Evolutionary conservation across 2,797 vertebrate genomes (phyloP).

Genomic region (Poecilia velifera): DNA sequence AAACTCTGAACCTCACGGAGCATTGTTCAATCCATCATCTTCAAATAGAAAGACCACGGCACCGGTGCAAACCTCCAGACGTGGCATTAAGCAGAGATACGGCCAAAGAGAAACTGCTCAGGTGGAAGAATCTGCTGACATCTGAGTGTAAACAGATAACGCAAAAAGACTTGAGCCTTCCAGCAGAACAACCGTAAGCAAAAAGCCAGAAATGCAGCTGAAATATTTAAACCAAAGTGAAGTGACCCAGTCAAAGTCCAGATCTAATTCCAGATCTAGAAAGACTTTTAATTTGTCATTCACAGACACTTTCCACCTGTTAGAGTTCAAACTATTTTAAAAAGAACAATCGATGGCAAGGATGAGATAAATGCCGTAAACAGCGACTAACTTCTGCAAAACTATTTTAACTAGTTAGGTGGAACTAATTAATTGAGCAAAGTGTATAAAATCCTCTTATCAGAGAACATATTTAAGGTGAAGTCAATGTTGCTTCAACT

Average conservation of each 20-base stretch:
- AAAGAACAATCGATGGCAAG: neutral
- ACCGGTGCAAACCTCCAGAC: neutral
- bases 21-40: neutral
- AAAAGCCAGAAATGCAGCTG: neutral
- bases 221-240: neutral
- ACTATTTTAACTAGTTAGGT: neutral
- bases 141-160: neutral
- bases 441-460: neutral
- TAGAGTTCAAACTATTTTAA: neutral
- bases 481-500: neutral
- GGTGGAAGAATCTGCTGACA: neutral
- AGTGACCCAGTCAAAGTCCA: neutral
- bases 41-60: neutral
- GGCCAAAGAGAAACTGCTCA: neutral
- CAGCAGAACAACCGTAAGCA: neutral
- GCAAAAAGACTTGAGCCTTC: neutral
- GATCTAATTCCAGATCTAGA: neutral
- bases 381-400: neutral
- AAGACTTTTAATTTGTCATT: neutral
- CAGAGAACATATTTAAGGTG: neutral
- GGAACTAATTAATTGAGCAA: neutral
- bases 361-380: neutral
- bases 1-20: neutral
- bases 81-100: neutral
- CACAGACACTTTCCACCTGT: neutral